Conservation (phyloP, 1,140 invertebrate genomes). For the Tetragnatha versicolor region DNA sequence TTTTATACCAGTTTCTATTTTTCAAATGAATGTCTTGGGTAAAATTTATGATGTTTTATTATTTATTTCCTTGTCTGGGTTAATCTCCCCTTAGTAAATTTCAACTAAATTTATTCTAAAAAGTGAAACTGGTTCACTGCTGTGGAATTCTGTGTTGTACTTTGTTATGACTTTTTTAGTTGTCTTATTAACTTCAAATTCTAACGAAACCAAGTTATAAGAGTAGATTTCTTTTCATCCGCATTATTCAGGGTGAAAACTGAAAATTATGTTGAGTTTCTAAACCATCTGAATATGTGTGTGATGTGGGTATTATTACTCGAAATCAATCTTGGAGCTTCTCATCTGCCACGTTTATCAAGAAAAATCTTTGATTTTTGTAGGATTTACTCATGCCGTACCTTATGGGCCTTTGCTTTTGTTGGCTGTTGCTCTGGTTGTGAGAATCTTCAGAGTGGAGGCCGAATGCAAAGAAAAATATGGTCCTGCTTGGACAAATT, state of each 20-base stretch:
- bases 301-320: no score
- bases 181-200: no score
- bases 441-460: constrained; percentile 37
- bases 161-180: no score
- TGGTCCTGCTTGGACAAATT: constrained; percentile 46
- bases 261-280: no score
- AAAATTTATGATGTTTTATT: neutral
- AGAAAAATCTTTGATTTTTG: neutral
- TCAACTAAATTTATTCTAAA: neutral
- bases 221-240: no score
- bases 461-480: constrained; percentile 47
- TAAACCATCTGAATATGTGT: no score
- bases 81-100: neutral
- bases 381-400: constrained; percentile 36
- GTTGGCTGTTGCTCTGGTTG: constrained; percentile 22
- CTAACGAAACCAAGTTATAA: no score
- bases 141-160: no score
- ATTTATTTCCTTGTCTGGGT: neutral
- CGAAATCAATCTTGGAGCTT: no score
- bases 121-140: no score
- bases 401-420: constrained; percentile 38
- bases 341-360: no score
- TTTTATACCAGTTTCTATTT: neutral
- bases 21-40: neutral
- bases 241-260: no score